phyloP scores from a whole-genome alignment of 2,797 vertebrate genomes.

The Lagocephalus sceleratus region DNA sequence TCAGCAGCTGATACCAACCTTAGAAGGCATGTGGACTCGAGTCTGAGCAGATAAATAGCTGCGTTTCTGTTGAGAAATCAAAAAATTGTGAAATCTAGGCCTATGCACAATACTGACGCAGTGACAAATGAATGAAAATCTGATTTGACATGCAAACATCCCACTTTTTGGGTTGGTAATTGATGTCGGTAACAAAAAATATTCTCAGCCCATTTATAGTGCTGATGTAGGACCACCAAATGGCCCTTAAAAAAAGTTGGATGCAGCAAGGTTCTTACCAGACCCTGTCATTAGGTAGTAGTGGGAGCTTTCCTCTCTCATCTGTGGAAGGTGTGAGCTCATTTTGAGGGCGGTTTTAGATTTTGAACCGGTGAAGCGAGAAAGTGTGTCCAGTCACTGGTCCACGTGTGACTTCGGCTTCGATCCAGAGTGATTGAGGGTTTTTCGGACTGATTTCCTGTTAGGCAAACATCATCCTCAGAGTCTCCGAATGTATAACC shows the following conservation, averaged over 20 bases:
- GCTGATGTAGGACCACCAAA: no score
- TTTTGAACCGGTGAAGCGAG: constrained; percentile 18
- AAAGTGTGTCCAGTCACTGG: constrained; percentile 16
- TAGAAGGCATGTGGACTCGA: no score
- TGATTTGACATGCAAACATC: no score
- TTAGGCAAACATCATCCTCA: background rate
- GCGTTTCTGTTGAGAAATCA: no score
- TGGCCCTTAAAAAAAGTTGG: no score
- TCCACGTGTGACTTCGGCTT: constrained; percentile 1
- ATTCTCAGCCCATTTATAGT: no score
- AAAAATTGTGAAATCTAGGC: no score
- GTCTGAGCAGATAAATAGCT: no score
- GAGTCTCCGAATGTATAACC: background rate
- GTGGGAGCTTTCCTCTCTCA: constrained; percentile 2
- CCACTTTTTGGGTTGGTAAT: no score
- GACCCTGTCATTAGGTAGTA: background rate
- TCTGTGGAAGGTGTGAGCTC: background rate
- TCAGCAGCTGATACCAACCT: background rate
- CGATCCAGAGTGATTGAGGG: background rate
- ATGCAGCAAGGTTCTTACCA: constrained; percentile 2
- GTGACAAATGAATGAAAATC: no score
- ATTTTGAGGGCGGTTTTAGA: constrained; percentile 14
- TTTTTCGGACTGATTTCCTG: background rate
- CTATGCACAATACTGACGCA: no score
- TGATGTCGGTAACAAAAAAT: no score